Evolutionary conservation across 2,888 invertebrate genomes (phyloP).

Genomic region (Masnerella sp.): DNA sequence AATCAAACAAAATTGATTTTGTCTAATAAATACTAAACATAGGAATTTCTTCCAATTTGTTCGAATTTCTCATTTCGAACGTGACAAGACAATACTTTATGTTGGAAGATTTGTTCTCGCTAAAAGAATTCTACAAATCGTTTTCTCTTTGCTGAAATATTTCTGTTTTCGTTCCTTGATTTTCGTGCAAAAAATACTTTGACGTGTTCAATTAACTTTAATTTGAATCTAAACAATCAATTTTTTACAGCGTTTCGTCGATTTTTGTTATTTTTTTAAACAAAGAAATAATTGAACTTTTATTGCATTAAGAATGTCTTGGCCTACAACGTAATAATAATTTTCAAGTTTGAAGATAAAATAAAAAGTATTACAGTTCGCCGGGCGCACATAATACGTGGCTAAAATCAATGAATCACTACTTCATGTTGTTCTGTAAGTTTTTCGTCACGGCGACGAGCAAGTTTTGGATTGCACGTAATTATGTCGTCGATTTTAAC

Average conservation of each 20-base stretch:
- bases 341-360: background rate
- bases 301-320: too few relatives aligned
- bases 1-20: background rate
- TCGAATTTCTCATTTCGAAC: conserved; percentile 33
- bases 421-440: conserved; percentile 21
- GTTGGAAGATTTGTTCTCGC: conserved; percentile 38
- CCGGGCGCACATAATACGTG: background rate
- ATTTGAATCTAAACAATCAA: too few relatives aligned
- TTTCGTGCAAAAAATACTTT: background rate
- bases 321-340: conserved; percentile 8
- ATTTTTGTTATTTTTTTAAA: background rate
- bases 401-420: conserved; percentile 24
- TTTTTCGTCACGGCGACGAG: conserved; percentile 26
- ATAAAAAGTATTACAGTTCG: conserved; percentile 9
- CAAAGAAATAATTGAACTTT: too few relatives aligned
- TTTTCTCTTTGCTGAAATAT: conserved; percentile 34
- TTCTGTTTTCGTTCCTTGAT: conserved; percentile 3
- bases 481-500: conserved; percentile 27
- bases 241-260: too few relatives aligned
- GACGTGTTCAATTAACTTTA: too few relatives aligned
- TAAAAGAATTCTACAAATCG: conserved; percentile 47
- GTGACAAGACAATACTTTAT: conserved; percentile 44
- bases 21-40: background rate
- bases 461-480: conserved; percentile 28
- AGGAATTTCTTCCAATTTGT: conserved; percentile 26